Evolutionary conservation across 1,140 invertebrate genomes (phyloP).

Genomic region (Achroia grisella): DNA sequence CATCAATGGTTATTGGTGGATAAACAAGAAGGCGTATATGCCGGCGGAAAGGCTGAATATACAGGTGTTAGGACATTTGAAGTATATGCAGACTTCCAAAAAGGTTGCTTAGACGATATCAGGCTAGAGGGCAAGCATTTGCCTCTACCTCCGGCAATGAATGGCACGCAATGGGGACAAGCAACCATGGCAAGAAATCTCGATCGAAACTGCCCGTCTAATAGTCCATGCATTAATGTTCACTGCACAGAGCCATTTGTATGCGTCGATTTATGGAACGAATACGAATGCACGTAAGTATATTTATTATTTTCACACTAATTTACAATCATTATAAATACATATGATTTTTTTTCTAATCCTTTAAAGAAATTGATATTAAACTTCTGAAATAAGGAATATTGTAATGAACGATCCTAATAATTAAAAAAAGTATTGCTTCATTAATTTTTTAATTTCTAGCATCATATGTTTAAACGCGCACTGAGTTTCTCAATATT

Average conservation of each 20-base stretch:
- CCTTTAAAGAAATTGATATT: too few species aligned
- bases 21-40: conserved; percentile 95
- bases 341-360: too few species aligned
- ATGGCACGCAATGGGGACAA: conserved; percentile 95
- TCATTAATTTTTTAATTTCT: conserved; percentile 7
- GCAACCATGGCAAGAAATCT: conserved; percentile 93
- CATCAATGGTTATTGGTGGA: conserved; percentile 95
- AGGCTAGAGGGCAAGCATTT: conserved; percentile 94
- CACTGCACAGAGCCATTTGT: conserved; percentile 94
- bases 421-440: too few species aligned
- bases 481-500: conserved; percentile 49
- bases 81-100: conserved; percentile 96
- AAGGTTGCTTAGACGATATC: conserved; percentile 79
- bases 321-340: not conserved
- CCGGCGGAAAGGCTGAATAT: conserved; percentile 95
- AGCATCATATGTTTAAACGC: conserved; percentile 15
- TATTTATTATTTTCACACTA: conserved; percentile 1
- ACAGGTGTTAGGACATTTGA: conserved; percentile 93
- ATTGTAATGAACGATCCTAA: too few species aligned
- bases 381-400: too few species aligned
- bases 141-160: conserved; percentile 93
- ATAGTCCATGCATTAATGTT: conserved; percentile 94
- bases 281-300: conserved; percentile 97
- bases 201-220: conserved; percentile 92
- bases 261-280: conserved; percentile 97